Evolutionary conservation across 1,140 invertebrate species (phyloP).

Genomic region (silkworm (Bombyx mori)): DNA sequence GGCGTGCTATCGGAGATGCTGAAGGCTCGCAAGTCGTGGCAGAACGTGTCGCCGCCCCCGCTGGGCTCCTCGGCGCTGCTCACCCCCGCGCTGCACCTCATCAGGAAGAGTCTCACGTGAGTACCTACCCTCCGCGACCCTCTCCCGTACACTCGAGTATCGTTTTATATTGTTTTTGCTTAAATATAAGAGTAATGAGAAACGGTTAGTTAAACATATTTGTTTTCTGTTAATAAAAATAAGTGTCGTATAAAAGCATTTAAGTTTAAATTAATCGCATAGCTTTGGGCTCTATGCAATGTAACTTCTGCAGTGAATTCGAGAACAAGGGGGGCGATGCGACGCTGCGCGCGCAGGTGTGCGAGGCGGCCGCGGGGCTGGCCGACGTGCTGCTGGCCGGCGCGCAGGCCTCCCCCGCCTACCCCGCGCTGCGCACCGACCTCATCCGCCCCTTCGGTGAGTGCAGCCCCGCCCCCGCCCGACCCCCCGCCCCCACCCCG

Average conservation of each 20-base stretch:
- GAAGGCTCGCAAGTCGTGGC: conserved; percentile 19
- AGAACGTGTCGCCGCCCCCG: conserved; percentile 12
- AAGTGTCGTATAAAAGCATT: background rate
- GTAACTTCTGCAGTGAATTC: conserved; percentile 17
- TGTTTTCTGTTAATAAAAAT: background rate
- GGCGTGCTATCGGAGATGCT: conserved; percentile 33
- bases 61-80: conserved; percentile 20
- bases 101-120: no score
- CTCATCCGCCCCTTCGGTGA: conserved; percentile 34
- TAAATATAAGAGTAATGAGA: background rate
- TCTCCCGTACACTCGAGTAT: no score
- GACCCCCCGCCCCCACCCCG: no score
- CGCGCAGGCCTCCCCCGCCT: conserved; percentile 13
- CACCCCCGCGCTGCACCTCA: conserved; percentile 13
- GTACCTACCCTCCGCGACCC: no score
- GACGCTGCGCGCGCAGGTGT: conserved; percentile 23
- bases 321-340: conserved; percentile 20
- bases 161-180: background rate
- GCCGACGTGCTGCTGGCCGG: conserved; percentile 37
- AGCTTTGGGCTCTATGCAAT: background rate
- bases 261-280: no score
- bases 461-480: conserved; percentile 2
- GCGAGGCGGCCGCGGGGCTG: conserved; percentile 28
- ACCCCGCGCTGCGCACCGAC: conserved; percentile 18
- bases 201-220: background rate